phyloP scores from a whole-genome alignment of 1,140 invertebrate genomes.

The Laodelphax striatellus region DNA sequence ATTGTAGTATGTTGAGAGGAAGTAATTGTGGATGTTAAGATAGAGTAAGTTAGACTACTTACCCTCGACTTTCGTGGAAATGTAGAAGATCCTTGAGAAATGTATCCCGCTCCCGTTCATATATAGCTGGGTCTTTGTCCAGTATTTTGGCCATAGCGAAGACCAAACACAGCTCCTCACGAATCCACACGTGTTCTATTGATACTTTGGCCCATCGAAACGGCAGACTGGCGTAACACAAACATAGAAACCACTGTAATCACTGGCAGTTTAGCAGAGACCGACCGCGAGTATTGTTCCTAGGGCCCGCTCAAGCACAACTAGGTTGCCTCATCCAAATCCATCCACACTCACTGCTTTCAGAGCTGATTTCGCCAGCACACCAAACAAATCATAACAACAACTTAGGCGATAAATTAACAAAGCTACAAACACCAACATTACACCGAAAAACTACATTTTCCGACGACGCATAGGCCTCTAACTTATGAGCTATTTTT shows the following conservation, averaged over 20 bases:
- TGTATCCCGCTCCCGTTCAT: slow-evolving; percentile 51
- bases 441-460: slow-evolving; percentile 4
- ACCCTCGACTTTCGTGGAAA: slow-evolving; percentile 77
- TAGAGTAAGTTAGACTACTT: slow-evolving; percentile 31
- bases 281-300: slow-evolving; percentile 26
- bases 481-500: background rate
- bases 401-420: background rate
- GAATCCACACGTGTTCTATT: slow-evolving; percentile 19
- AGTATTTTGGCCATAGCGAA: slow-evolving; percentile 50
- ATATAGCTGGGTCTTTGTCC: slow-evolving; percentile 57
- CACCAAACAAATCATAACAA: background rate
- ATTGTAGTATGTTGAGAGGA: too few species aligned
- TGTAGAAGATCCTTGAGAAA: slow-evolving; percentile 70
- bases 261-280: slow-evolving; percentile 24
- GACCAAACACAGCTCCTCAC: slow-evolving; percentile 8
- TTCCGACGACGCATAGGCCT: background rate
- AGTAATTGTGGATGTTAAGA: background rate
- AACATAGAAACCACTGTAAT: slow-evolving; percentile 24
- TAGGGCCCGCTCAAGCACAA: slow-evolving; percentile 25
- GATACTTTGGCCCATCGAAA: slow-evolving; percentile 22
- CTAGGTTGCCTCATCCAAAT: slow-evolving; percentile 24
- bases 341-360: slow-evolving; percentile 13
- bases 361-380: background rate
- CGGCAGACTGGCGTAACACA: slow-evolving; percentile 24
- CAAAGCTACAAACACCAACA: background rate